Evolutionary conservation across 2,888 invertebrate species (phyloP).

Genomic region (Reticulitermes lucifugus): DNA sequence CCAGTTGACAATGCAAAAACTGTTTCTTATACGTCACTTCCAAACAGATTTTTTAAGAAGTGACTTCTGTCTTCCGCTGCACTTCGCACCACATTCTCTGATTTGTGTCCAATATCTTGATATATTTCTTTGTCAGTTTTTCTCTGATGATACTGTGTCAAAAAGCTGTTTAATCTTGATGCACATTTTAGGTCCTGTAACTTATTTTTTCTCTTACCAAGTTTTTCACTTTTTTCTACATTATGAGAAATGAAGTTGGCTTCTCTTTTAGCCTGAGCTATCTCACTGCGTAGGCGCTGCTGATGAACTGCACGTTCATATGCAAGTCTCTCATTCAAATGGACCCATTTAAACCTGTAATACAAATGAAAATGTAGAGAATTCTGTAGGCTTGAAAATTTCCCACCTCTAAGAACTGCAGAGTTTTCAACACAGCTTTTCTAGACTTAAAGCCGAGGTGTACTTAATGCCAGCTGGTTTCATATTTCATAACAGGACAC

Average conservation of each 20-base stretch:
- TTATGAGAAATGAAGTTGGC: constrained; percentile 87
- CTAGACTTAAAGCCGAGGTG: too few relatives aligned
- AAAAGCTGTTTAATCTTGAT: background rate
- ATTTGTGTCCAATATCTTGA: constrained; percentile 45
- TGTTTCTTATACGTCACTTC: constrained; percentile 1
- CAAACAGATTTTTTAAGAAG: constrained; percentile 36
- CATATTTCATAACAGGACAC: too few relatives aligned
- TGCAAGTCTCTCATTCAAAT: constrained; percentile 91
- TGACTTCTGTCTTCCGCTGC: constrained; percentile 6
- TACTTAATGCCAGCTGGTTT: too few relatives aligned
- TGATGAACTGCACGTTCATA: constrained; percentile 92
- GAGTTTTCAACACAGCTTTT: too few relatives aligned
- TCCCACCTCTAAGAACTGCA: too few relatives aligned
- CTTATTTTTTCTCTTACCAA: constrained; percentile 56
- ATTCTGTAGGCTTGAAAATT: too few relatives aligned
- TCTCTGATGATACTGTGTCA: constrained; percentile 52
- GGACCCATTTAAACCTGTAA: constrained; percentile 92
- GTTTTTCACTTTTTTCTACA: constrained; percentile 81
- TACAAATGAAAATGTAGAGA: background rate
- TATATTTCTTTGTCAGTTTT: constrained; percentile 52
- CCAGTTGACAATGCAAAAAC: too few relatives aligned
- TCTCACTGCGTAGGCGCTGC: constrained; percentile 87
- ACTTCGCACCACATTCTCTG: background rate
- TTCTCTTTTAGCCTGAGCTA: constrained; percentile 92
- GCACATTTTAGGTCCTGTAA: background rate